Evolutionary conservation across 2,797 vertebrate species (phyloP).

Genomic region (Alcedo atthis): DNA sequence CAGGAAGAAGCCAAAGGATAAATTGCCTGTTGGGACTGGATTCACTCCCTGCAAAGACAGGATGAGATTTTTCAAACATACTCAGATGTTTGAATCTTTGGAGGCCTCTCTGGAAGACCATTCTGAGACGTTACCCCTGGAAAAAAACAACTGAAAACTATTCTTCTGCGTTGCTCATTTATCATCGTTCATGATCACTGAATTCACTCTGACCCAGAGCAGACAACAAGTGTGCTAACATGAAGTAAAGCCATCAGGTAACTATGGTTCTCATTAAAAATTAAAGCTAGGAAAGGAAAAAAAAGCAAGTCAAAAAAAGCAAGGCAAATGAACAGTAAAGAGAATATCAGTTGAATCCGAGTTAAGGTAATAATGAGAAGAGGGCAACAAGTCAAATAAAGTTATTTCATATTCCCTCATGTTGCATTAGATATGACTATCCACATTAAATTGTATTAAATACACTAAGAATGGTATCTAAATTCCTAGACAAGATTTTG

Average conservation of each 20-base stretch:
- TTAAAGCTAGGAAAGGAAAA: not conserved
- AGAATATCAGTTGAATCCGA: fast-evolving
- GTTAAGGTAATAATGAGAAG: not conserved
- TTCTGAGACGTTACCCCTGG: not conserved
- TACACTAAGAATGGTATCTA: not conserved
- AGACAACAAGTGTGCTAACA: not conserved
- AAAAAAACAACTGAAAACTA: not conserved
- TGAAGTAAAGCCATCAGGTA: not conserved
- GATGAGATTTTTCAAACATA: not conserved
- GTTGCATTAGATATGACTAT: not conserved
- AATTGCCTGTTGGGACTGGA: not conserved
- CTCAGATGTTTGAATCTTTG: not conserved
- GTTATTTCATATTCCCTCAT: not conserved
- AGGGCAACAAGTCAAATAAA: not conserved
- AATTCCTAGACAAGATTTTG: not conserved
- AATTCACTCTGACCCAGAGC: not conserved
- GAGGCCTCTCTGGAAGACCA: not conserved
- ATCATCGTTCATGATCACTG: not conserved
- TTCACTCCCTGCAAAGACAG: not conserved
- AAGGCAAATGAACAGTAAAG: not conserved
- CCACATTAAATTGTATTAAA: not conserved
- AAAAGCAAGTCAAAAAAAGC: not conserved
- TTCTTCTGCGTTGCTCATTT: not conserved
- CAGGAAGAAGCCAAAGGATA: not conserved
- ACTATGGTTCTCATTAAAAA: not conserved